Evolutionary conservation across 2,797 vertebrate genomes (phyloP), one percentile per base, ranked within the genome.

Genomic region (Eurystomus glaucurus): DNA sequence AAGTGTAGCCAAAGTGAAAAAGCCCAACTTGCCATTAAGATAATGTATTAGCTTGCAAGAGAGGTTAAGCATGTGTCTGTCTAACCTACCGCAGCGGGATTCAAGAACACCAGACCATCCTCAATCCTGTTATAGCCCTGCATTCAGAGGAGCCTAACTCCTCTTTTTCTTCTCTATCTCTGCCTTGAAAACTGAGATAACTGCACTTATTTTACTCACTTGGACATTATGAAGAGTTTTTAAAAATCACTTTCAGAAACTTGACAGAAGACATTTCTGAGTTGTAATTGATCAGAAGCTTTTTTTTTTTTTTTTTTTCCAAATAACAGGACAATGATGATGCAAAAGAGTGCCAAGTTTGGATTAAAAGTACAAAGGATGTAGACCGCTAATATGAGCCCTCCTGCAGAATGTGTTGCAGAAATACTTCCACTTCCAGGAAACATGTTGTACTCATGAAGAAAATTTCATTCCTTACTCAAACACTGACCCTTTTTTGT

Each of bases 361-460:
- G 51, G 58, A 54, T 82, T 86, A 86, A 62, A 93, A 76, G 4
- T 51, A 45, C 0, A 0, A n/a, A 66, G 31, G 25, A 61, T 26
- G 16, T 14, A 82, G 72, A 79, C 28, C 39, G 45, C 51, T 31
- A 37, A 19, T 35, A 94, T 85, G 26, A 93, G 52, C 68, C 23
- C 35, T 89, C 51, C 77, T 50, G 66, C 0, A 0, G 45, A 22
- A 64, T 21, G 45, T 54, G 8, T 60, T 79, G 88, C 55, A 62
- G 85, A 96, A 93, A 90, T 70, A 90, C 35, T 88, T 69, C 74
- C 58, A 55, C 35, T 93, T 93, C 37, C 33, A 93, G 31, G n/a
- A 37, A 96, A 80, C 50, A 57, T 16, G 14, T 35, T 78, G 71
- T 78, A 85, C 46, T 62, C 50, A 26, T 35, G 31, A 20, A 85